These are phyloP conservation scores for Venustoraphidia nigricollis DNA, from an alignment of 2,888 invertebrate genomes.

Conservation along the genomic window DNA sequence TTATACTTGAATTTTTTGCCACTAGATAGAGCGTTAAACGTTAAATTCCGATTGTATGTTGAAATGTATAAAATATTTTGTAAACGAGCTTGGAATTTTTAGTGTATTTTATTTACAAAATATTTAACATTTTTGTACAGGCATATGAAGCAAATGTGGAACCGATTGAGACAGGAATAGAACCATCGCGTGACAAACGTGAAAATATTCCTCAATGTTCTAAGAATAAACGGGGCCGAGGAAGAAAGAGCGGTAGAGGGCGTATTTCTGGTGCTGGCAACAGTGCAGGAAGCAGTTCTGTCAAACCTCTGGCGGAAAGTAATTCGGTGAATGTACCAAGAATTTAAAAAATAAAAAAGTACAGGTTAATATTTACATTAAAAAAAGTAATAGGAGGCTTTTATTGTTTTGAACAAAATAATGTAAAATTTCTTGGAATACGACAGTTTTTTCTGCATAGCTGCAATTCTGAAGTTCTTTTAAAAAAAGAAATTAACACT, in stretches of 20 bases:
- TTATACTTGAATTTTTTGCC: too few relatives aligned
- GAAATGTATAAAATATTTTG: too few relatives aligned
- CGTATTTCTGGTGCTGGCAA: slow-evolving; percentile 21
- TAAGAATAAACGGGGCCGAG: slow-evolving; percentile 29
- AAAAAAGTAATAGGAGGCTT: too few relatives aligned
- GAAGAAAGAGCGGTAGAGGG: slow-evolving; percentile 32
- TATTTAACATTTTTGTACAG: slow-evolving; percentile 11
- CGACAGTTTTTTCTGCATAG: too few relatives aligned
- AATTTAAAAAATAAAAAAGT: background rate
- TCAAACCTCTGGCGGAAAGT: slow-evolving; percentile 26
- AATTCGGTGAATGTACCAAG: slow-evolving; percentile 5
- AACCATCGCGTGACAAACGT: slow-evolving; percentile 41
- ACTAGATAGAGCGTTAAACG: too few relatives aligned
- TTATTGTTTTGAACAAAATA: too few relatives aligned
- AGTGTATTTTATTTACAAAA: background rate
- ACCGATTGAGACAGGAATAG: slow-evolving; percentile 39
- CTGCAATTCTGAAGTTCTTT: too few relatives aligned
- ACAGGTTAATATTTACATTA: too few relatives aligned
- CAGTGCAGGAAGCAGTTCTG: slow-evolving; percentile 16
- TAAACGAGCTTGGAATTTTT: too few relatives aligned
- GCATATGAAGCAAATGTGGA: slow-evolving; percentile 28
- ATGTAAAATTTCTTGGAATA: too few relatives aligned
- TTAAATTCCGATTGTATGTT: too few relatives aligned
- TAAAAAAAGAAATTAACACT: too few relatives aligned
- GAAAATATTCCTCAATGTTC: slow-evolving; percentile 29